Percentiles rank a stretch among this genome's conserved stretches.
phyloP scores from a whole-genome alignment of 2,113 vertebrate species.

The Greenwoodochromis staneri region DNA sequence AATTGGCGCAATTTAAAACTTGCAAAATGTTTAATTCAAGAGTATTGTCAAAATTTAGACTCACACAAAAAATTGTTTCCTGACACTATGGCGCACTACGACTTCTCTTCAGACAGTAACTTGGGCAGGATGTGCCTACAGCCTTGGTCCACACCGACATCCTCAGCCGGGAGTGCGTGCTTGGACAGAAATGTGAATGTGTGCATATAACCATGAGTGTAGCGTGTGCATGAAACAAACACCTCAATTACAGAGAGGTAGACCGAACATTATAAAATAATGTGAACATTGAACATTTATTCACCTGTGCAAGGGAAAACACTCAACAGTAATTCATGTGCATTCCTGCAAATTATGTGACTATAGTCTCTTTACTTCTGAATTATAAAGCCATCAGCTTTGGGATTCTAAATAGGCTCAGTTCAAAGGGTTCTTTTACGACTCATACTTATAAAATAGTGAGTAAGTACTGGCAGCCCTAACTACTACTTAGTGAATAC shows the following conservation, averaged over 20 bases:
- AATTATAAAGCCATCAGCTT: slow-evolving; percentile 52
- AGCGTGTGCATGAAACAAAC: neutral
- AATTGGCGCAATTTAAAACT: rapidly evolving
- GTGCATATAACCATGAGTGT: neutral
- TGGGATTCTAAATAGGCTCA: slow-evolving; percentile 47
- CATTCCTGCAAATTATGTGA: slow-evolving; percentile 49
- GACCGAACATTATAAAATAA: neutral
- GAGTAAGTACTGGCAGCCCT: slow-evolving; percentile 58
- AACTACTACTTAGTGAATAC: slow-evolving; percentile 70
- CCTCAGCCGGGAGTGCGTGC: neutral
- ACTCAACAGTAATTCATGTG: slow-evolving; percentile 22
- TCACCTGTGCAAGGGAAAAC: slow-evolving; percentile 44
- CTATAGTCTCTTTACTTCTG: slow-evolving; percentile 44
- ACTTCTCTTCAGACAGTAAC: neutral
- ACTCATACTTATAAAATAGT: slow-evolving; percentile 63
- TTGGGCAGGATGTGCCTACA: neutral
- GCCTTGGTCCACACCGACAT: neutral
- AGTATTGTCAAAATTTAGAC: neutral
- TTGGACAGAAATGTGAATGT: neutral
- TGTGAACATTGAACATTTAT: neutral
- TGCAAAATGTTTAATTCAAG: neutral
- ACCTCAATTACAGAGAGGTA: neutral
- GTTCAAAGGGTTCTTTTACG: slow-evolving; percentile 59
- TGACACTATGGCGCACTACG: neutral
- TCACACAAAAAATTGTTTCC: neutral